Conservation (phyloP, 2,888 invertebrate genomes). For the Kryphioiulus occultus region DNA sequence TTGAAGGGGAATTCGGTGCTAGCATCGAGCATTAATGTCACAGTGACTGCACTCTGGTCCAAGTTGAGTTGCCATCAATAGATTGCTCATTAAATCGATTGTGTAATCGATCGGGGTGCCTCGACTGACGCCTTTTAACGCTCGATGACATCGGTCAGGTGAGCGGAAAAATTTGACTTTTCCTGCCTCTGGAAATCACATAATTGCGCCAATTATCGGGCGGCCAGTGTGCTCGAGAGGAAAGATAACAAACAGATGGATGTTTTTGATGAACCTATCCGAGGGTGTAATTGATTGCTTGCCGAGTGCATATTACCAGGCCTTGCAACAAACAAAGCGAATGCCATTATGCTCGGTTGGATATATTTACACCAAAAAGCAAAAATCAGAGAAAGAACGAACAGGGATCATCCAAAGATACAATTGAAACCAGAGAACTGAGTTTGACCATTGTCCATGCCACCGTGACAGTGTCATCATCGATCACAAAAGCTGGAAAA, state of each 20-base stretch:
- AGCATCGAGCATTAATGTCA: background rate
- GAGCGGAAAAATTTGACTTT: constrained; percentile 23
- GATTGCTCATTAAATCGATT: background rate
- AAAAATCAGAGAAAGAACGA: background rate
- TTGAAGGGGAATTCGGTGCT: background rate
- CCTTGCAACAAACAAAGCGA: background rate
- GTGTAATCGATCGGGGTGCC: background rate
- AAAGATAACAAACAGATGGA: constrained; percentile 17
- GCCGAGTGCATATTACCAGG: constrained; percentile 15
- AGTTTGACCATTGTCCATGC: too few species aligned
- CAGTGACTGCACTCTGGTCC: background rate
- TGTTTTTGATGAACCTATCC: constrained; percentile 7
- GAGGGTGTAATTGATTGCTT: constrained; percentile 17
- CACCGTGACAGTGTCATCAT: too few species aligned
- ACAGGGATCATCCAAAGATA: too few species aligned
- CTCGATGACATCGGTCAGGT: background rate
- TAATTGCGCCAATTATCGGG: background rate
- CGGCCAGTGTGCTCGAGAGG: background rate
- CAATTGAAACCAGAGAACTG: too few species aligned
- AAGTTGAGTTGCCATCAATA: background rate
- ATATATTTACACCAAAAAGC: background rate
- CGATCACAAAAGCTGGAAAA: too few species aligned
- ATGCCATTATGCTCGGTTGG: background rate
- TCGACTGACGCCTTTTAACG: background rate
- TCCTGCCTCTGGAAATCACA: constrained; percentile 23